Percentiles rank a stretch among this genome's conserved stretches.
Conservation (phyloP, 2,888 invertebrate genomes). For the Scaptomyza flava region DNA sequence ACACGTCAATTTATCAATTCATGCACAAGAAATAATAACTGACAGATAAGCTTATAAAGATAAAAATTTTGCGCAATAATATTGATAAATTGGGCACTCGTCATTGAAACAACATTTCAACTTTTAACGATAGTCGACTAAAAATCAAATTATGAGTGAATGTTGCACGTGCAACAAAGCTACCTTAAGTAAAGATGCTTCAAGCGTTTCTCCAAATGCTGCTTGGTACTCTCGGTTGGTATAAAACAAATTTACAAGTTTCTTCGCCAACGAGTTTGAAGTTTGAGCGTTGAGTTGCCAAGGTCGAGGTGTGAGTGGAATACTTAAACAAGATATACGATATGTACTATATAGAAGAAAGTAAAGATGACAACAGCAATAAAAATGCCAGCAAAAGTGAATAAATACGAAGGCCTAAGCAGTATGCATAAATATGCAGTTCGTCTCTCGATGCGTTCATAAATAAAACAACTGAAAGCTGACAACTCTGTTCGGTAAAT, state of each 20-base stretch:
- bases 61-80: conserved; percentile 13
- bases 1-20: conserved; percentile 33
- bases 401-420: conserved; percentile 54
- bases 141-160: conserved; percentile 30
- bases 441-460: conserved; percentile 51
- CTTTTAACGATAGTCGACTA: conserved; percentile 14
- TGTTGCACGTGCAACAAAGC: conserved; percentile 22
- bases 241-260: conserved; percentile 64
- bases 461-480: conserved; percentile 44
- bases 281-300: conserved; percentile 31
- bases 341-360: conserved; percentile 5
- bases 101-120: conserved; percentile 10
- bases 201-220: conserved; percentile 16
- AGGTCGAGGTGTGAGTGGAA: conserved; percentile 28
- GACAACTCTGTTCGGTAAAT: neutral
- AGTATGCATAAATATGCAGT: conserved; percentile 75
- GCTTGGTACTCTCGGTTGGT: conserved; percentile 50
- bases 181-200: conserved; percentile 18
- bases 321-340: conserved; percentile 11
- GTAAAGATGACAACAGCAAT: conserved; percentile 39
- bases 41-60: conserved; percentile 19
- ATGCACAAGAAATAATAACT: conserved; percentile 13
- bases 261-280: conserved; percentile 40
- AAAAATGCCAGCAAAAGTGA: conserved; percentile 59
- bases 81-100: conserved; percentile 22